Evolutionary conservation across 2,888 invertebrate species (phyloP).

Genomic region (Frankliniella intonsa): DNA sequence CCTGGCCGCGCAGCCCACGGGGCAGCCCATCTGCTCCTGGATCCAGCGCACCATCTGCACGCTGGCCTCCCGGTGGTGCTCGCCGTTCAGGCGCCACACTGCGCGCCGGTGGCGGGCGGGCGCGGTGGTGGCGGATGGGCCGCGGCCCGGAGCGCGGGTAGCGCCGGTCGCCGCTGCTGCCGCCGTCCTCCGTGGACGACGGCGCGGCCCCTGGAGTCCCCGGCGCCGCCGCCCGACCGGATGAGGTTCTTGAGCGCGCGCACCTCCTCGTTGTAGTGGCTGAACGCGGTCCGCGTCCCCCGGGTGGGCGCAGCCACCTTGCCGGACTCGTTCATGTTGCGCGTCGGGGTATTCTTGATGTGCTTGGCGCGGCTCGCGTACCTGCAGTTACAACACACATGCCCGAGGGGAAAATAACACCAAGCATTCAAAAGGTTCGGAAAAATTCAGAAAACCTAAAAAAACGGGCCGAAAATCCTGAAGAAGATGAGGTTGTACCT

Average conservation of each 20-base stretch:
- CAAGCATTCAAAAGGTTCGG: no score
- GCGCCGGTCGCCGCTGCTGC: not conserved
- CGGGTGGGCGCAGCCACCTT: constrained; percentile 44
- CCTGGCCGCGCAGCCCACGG: no score
- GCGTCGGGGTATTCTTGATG: constrained; percentile 58
- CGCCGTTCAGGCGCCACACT: not conserved
- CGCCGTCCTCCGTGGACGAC: not conserved
- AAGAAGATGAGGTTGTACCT: no score
- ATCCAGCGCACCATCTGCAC: constrained; percentile 7
- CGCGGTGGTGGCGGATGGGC: not conserved
- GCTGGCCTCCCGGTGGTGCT: constrained; percentile 9
- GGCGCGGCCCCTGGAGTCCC: not conserved
- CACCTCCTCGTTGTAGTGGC: constrained; percentile 17
- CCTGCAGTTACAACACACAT: no score
- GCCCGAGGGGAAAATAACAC: no score
- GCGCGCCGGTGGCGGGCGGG: not conserved
- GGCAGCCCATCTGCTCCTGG: constrained; percentile 5
- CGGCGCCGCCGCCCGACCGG: not conserved
- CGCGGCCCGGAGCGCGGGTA: not conserved
- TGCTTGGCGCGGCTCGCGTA: constrained; percentile 60
- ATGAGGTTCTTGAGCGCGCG: constrained; percentile 5
- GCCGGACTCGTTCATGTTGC: constrained; percentile 63
- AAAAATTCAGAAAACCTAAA: no score
- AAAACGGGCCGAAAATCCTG: no score
- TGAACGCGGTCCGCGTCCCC: not conserved